Evolutionary conservation across 1,140 invertebrate genomes (phyloP), one percentile per base, ranked within the genome.

Genomic region (Lepidurus couesii): DNA sequence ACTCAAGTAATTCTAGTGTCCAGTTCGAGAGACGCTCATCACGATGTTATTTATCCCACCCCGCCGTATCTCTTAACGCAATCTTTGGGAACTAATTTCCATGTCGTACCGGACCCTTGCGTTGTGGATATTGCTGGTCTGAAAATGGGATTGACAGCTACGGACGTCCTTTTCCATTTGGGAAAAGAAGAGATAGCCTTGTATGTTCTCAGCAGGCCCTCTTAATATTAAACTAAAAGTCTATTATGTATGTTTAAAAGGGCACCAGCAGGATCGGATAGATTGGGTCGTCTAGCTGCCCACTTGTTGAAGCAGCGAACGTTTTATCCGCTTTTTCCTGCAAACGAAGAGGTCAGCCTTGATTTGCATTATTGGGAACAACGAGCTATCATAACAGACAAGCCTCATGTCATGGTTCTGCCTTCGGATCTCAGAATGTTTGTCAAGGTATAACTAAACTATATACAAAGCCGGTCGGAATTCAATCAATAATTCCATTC

Each of bases 391-490:
- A 86, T 95, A 78, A 86, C 90, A 13, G 84, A 87, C 75, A 90
- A 90, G 75, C 95, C 95, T 1, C 93, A 97, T 83, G 81, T 98
- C 9, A 84, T 98, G 1, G 85, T 98, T 73, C 83, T 95, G 80
- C 95, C 95, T 4, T 96, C 95, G 10, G 91, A 93, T 83, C 89
- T 96, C 77, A 88, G 90, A 84, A 89, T 91, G 83, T 97, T 96
- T 84, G 88, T 92, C 73, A 94, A 93, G 88, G 92, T 91, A 84
- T 83, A 75, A 77, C 75, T 26, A 24, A 16, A 24, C 73, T 79
- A 13, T 77, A 24, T 80, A 75, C 73, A 77, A 75, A 53, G 75
- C 44, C 73, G 44, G 16, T 77, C 13, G 34, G 34, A 34, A 47
- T 80, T 77, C 65, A 76, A 78, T 78, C 75, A 77, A 75, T 78